phyloP scores from a whole-genome alignment of 2,113 vertebrate species.

The Anolis carolinensis region DNA sequence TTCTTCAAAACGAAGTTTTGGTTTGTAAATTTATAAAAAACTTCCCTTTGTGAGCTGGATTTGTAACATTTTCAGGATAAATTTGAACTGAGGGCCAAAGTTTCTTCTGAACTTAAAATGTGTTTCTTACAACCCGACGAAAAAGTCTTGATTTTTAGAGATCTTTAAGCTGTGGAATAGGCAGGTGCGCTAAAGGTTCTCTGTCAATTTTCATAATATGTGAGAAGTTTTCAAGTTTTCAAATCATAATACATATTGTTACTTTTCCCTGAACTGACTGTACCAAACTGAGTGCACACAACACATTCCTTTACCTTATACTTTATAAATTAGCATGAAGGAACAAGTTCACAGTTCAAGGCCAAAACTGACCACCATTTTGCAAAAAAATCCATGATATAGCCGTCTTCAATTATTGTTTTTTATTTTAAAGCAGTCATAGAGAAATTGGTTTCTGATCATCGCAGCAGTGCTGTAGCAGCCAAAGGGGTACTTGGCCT shows the following conservation, averaged over 20 bases:
- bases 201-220: neutral
- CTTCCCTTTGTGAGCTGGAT: too few species aligned
- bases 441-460: neutral
- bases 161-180: neutral
- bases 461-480: neutral
- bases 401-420: neutral
- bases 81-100: too few species aligned
- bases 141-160: neutral
- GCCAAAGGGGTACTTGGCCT: neutral
- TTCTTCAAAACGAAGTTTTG: neutral
- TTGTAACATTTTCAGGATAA: too few species aligned
- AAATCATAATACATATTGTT: neutral
- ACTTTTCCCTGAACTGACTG: neutral
- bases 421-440: neutral
- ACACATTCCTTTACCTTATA: neutral
- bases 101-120: too few species aligned
- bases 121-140: neutral
- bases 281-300: neutral
- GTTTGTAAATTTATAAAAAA: neutral
- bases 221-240: too few species aligned
- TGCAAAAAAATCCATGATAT: neutral
- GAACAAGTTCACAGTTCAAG: neutral
- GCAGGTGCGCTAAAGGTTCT: neutral
- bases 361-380: neutral
- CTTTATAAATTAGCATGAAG: too few species aligned